Base-by-base conservation (phyloP, 1,140 invertebrate genomes). In the Druon quercuslanigerum region DNA sequence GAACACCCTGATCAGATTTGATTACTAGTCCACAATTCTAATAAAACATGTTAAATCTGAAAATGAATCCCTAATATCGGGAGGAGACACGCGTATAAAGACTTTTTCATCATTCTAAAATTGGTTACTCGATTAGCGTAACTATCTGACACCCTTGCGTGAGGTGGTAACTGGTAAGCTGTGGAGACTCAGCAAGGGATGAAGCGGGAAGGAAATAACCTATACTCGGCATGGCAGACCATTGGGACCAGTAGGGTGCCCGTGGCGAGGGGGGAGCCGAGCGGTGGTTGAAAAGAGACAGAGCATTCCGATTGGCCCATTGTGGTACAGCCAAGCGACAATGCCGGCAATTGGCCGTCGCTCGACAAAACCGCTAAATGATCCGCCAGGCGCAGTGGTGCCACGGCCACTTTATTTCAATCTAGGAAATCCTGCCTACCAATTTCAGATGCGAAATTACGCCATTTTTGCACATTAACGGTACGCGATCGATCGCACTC, bases 331-430 rank as follows among this genome's bases (percentile, higher is more conserved):
- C 89, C 83, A 87, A 90, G 90, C 90, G 89, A 91, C 90, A 91
- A 91, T 91, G 90, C 89, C 90, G 86, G 88, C 91, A 91, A 92
- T 91, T 91, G 91, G 90, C 88, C 90, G 90, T 91, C 90, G 91
- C 90, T 91, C 89, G 91, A 92, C 90, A 91, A 92, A 92, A 92
- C 90, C 90, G 90, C 90, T 91, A 91, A 91, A 91, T 90, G 90
- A 90, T 92, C 90, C 87, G 87, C 87, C 87, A 85, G 86, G 85
- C 87, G 87, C 86, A 88, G 85, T 88, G 89, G 86, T 88, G 88
- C 88, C 86, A 90, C 88, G 87, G 87, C 89, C 89, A 91, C 90
- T 91, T 91, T 91, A 91, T 91, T 91, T 91, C 90, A 91, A 91
- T 91, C 90, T 91, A 88, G 87, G 87, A 90, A 90, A 89, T 88